Base-by-base conservation (phyloP, 1,140 invertebrate genomes). In the Wasmannia auropunctata region DNA sequence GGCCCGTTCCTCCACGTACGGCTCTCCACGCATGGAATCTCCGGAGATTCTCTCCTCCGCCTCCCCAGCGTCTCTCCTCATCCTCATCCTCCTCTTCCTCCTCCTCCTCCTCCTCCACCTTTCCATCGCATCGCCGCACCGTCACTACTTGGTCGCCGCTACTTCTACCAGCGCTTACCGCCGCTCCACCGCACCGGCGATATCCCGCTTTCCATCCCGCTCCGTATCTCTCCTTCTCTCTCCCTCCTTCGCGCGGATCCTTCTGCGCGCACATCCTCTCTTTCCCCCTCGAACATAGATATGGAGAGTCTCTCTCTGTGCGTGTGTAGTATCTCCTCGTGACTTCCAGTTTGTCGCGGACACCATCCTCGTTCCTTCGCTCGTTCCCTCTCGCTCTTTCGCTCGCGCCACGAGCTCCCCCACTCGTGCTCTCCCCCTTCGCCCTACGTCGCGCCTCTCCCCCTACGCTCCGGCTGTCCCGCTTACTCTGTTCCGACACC, bases 11-110 rank as follows among this genome's bases (percentile, higher is more conserved):
- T 93, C 90, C 91, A 91, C 63, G 37, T 67, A 67, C 88, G 85
- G 67, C 86, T 90, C 93, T 92, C 89, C 92, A 92, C 92, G 92
- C 93, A 91, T 93, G 93, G 93, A 94, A 94, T 94, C 94, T 93
- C 93, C 91, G 86, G 92, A 93, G 91, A 92, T 92, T 91, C 91
- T 72, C 86, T 88, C 86, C 77, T 65, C 74, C 87, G 62, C 60
- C 69, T 60, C 80, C 37, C 76, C 46, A 60, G 79, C 75, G 58
- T 60, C 87, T 63, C 77, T 49, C 51, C 74, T 75, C 86, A 0
- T 79, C 83, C 74, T 75, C 34, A 5, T 25, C 11, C 63, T 25
- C 63, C n/a, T 75, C 40, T 28, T 67, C 72, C 19, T 62, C 40
- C 63, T 63, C 43, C 51, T 79, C 49, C 25, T 84, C 5, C 22